A percentile compares a stretch with the other conserved stretches of the same genome.
phyloP scores from a whole-genome alignment of 1,140 invertebrate species.

The Meloidogyne hapla region DNA sequence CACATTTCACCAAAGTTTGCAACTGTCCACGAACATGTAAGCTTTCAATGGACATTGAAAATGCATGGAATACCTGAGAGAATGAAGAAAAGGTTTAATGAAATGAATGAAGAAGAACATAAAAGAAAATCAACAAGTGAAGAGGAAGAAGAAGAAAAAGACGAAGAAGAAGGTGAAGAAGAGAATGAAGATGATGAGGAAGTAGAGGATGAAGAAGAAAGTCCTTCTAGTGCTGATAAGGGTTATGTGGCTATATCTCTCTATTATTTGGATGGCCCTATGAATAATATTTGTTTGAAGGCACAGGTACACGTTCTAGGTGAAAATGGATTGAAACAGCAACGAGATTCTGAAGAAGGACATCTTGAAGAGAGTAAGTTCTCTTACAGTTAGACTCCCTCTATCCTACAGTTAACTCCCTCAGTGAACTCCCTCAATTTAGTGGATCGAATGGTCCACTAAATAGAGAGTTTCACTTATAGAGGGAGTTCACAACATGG shows the following conservation, averaged over 20 bases:
- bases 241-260: conserved; percentile 50
- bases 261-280: conserved; percentile 50
- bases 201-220: conserved; percentile 22
- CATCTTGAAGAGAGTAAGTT: conserved; percentile 21
- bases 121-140: not conserved
- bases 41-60: conserved; percentile 61
- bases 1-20: conserved; percentile 62
- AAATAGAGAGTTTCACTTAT: no score
- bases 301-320: conserved; percentile 35
- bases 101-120: not conserved
- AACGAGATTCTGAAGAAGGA: conserved; percentile 15
- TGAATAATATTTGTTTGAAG: conserved; percentile 34
- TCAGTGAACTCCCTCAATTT: no score
- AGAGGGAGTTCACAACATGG: no score
- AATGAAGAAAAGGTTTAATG: conserved; percentile 12
- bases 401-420: no score
- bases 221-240: conserved; percentile 8
- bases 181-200: conserved; percentile 11
- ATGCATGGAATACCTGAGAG: conserved; percentile 57
- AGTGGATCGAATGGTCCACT: no score
- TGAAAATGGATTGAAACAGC: conserved; percentile 8
- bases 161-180: conserved; percentile 22
- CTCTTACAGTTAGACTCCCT: no score
- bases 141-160: conserved; percentile 35
- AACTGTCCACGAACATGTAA: conserved; percentile 62